phyloP scores from a whole-genome alignment of 2,113 vertebrate species.

The Eulacestoma nigropectus region DNA sequence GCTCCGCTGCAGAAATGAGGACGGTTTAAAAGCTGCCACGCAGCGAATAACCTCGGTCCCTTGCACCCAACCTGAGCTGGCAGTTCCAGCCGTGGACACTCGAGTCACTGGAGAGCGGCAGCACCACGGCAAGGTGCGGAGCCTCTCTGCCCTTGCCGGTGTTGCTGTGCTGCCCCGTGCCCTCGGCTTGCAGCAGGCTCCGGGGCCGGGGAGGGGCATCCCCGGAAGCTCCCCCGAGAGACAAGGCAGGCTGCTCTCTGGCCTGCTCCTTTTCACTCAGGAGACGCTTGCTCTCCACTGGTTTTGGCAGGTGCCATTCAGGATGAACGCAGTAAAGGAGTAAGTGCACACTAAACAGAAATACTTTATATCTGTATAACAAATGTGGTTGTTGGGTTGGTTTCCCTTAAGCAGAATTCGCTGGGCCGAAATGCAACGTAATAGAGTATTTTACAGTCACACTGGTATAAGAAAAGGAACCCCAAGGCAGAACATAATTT shows the following conservation, averaged over 20 bases:
- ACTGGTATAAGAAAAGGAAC: background rate
- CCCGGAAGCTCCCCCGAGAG: background rate
- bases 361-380: background rate
- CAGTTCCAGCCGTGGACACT: background rate
- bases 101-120: rapidly evolving
- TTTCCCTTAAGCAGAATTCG: background rate
- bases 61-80: background rate
- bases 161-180: rapidly evolving
- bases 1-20: background rate
- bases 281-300: background rate
- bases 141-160: background rate
- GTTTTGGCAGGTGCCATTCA: background rate
- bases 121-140: background rate
- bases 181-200: background rate
- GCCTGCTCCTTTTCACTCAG: background rate
- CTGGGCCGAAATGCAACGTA: background rate
- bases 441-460: background rate
- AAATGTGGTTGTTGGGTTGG: background rate
- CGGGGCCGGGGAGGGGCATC: rapidly evolving
- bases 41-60: background rate
- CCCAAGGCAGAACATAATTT: conserved; percentile 25
- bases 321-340: background rate
- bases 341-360: background rate
- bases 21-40: rapidly evolving
- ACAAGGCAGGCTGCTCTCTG: background rate